Conservation (phyloP, 2,113 vertebrate genomes). For the Synodontis membranacea region DNA sequence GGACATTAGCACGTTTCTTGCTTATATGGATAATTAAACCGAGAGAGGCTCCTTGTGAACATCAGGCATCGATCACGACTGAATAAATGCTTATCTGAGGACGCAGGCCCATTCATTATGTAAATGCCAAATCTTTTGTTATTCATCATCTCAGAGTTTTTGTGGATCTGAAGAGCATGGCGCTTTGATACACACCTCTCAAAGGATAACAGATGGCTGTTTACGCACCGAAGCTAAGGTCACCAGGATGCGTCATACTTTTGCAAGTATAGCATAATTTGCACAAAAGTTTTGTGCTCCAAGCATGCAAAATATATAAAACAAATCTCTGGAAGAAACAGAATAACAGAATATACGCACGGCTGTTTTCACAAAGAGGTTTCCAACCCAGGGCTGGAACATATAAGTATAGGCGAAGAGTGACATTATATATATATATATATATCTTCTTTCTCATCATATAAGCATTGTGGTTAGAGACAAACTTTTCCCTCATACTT, state of each 20-base stretch:
- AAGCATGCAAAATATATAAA: background rate
- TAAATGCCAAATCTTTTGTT: conserved; percentile 3
- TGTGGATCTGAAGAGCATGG: conserved; percentile 1
- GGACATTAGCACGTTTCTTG: background rate
- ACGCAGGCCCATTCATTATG: conserved; percentile 6
- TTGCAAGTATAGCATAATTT: background rate
- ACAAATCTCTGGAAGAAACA: background rate
- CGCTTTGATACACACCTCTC: conserved; percentile 16
- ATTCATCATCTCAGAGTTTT: background rate
- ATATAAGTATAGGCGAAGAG: too few species aligned
- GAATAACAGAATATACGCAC: background rate
- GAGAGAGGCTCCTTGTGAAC: background rate
- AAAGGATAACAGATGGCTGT: conserved; percentile 8
- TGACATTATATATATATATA: too few species aligned
- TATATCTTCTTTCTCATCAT: too few species aligned
- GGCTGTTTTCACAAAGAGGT: background rate
- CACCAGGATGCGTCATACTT: too few species aligned
- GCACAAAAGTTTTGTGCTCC: background rate
- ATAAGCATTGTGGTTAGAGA: background rate
- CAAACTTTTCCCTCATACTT: background rate
- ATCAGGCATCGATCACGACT: background rate
- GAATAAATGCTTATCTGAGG: conserved; percentile 14
- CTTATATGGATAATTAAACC: background rate
- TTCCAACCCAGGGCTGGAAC: background rate
- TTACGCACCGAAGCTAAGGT: conserved; percentile 9